These are phyloP conservation scores for Formica selysi DNA, from an alignment of 1,140 invertebrate species.

Conservation along the genomic window DNA sequence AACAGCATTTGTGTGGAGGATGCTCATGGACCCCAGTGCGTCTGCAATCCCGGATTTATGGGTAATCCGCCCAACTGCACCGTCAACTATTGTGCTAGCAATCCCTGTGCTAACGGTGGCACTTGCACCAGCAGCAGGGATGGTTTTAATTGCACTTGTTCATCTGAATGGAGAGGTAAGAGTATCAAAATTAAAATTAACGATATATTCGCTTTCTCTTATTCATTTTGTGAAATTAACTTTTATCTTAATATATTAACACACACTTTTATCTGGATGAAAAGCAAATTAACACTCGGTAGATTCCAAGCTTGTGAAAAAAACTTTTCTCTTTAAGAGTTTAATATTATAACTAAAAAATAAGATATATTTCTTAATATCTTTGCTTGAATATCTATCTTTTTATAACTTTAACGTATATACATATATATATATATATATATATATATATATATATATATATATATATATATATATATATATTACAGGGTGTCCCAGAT, in stretches of 20 bases:
- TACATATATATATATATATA: too few species aligned
- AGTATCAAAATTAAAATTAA: neutral
- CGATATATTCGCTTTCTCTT: neutral
- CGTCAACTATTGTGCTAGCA: conserved; percentile 88
- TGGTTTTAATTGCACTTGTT: conserved; percentile 90
- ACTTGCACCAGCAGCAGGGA: conserved; percentile 87
- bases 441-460: too few species aligned
- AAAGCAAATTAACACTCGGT: neutral
- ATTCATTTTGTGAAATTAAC: neutral
- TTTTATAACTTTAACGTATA: too few species aligned
- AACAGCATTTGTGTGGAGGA: conserved; percentile 87
- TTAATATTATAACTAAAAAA: too few species aligned
- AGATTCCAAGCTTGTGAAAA: neutral
- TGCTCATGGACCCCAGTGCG: conserved; percentile 87
- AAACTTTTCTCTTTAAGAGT: neutral
- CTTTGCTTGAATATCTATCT: too few species aligned
- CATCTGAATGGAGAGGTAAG: conserved; percentile 90
- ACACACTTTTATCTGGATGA: neutral
- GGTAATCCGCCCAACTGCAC: conserved; percentile 90
- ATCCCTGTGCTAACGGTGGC: conserved; percentile 89
- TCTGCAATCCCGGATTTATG: conserved; percentile 91
- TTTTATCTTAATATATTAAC: neutral
- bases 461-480: too few species aligned
- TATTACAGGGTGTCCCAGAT: too few species aligned
- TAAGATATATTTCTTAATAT: too few species aligned